Base-by-base conservation (phyloP, 2,797 vertebrate species). In the Platalea minor region DNA sequence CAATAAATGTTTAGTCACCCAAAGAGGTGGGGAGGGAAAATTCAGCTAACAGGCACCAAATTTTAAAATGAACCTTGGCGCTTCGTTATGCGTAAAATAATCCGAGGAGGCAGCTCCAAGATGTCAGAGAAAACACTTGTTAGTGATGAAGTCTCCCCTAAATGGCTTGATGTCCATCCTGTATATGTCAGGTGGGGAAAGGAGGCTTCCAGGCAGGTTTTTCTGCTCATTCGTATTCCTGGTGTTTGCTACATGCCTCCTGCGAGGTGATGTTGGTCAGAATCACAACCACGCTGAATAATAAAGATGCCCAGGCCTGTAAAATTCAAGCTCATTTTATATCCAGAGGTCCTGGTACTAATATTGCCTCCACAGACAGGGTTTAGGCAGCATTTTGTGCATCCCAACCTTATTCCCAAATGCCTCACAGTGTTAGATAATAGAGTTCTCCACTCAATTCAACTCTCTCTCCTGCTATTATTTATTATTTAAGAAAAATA, bases 401-500 rank as follows among this genome's bases (percentile, higher is more conserved):
- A 77, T 77, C 28, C 61, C 65, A 77, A 14, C 89, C 33, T 93
- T 78, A 88, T 73, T 95, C 84, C 56, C 65, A 79, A 56, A 73
- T 3, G 33, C 73, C 67, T 91, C 64, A 29, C 54, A 18, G 31
- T 28, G 26, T 35, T 65, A 95, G 91, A 94, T 95, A 91, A 94
- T 72, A 91, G 68, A 89, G 48, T 53, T 89, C 75, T 92, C 51
- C 46, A 80, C 76, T 59, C 81, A 90, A 80, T 95, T 88, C 86
- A 57, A 29, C 68, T 88, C 37, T 59, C 87, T 69, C 56, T 65
- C 56, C 50, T 88, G 67, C 70, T 88, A 86, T 91, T 91, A 96
- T 96, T 96, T 95, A 92, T 97, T 96, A 96, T 92, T 95, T 94
- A 96, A 95, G 83, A 83, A 93, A 93, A 88, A 78, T 16, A 88